Base-by-base conservation (phyloP, 1,140 invertebrate genomes). In the Pogonus chalceus region DNA sequence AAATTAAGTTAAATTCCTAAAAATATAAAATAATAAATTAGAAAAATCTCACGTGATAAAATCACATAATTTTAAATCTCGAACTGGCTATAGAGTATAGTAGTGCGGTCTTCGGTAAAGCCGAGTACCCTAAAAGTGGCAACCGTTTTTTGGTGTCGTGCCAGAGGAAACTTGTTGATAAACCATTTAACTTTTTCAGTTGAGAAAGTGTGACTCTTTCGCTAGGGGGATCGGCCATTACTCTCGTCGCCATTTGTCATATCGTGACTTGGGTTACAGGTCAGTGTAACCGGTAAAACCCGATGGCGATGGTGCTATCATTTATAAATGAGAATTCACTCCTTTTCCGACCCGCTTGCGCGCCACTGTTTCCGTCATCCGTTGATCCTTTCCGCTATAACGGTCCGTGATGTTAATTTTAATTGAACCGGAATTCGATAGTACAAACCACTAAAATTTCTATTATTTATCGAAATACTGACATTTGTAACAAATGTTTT, bases 141-240 rank as follows among this genome's bases (percentile, higher is more conserved):
- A 51, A 37, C 35, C 26, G 35, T 35, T 31, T 39, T 35, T 51
- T 51, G 50, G 50, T 35, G 7, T 2, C 3, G 35, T 35, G 50
- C 50, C 50, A 53, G 35, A 16, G 22, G 35, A 31, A 53, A 53
- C 51, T 53, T 53, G 51, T 53, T 53, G 51, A 53, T 53, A 53
- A 46, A 46, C 39, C 51, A 23, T 53, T 53, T 26, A 49, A 54
- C 23, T 54, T 48, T 47, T 54, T 48, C 43, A n/a, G 18, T 21
- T 23, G 47, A 49, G 9, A 12, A 23, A 49, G 22, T 49, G 16
- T 23, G 47, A 22, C 39, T 26, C 46, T 21, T 20, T 47, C 20
- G 26, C 24, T 3, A 22, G 21, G 21, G 16, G 26, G 26, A 23
- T 16, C 10, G 16, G 24, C 43, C 43, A 54, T 54, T 48, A 48